Conservation (phyloP, 2,888 invertebrate species). For the Hydraecia micacea region DNA sequence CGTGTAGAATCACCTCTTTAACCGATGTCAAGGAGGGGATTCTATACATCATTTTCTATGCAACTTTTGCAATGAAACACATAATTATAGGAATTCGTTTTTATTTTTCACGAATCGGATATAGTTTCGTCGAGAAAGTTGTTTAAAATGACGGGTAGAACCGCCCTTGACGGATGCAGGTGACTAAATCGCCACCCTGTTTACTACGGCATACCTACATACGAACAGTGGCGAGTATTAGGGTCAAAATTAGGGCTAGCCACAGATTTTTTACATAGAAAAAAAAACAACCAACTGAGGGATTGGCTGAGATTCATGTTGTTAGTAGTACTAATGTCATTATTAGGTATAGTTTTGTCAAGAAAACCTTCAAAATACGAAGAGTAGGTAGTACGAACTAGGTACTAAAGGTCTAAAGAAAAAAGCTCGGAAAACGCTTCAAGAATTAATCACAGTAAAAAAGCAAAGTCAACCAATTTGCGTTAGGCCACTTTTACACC, state of each 20-base stretch:
- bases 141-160: not conserved
- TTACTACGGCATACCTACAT: too few relatives aligned
- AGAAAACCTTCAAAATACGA: too few relatives aligned
- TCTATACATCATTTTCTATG: not conserved
- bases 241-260: too few relatives aligned
- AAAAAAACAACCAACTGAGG: too few relatives aligned
- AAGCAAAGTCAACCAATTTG: not conserved
- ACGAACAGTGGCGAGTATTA: too few relatives aligned
- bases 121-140: not conserved
- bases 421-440: not conserved
- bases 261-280: too few relatives aligned
- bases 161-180: not conserved
- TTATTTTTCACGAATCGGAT: not conserved
- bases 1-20: too few relatives aligned
- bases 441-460: not conserved
- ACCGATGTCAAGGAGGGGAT: not conserved
- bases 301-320: too few relatives aligned
- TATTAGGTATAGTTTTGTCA: too few relatives aligned
- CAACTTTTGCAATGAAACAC: not conserved
- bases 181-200: not conserved
- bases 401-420: not conserved
- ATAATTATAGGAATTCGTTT: not conserved
- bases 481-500: slow-evolving; percentile 18
- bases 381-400: too few relatives aligned
- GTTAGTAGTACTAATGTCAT: too few relatives aligned